A percentile compares a stretch with the other conserved stretches of the same genome.
Evolutionary conservation across 2,797 vertebrate species (phyloP).

Genomic region (Hephaestus fuliginosus): DNA sequence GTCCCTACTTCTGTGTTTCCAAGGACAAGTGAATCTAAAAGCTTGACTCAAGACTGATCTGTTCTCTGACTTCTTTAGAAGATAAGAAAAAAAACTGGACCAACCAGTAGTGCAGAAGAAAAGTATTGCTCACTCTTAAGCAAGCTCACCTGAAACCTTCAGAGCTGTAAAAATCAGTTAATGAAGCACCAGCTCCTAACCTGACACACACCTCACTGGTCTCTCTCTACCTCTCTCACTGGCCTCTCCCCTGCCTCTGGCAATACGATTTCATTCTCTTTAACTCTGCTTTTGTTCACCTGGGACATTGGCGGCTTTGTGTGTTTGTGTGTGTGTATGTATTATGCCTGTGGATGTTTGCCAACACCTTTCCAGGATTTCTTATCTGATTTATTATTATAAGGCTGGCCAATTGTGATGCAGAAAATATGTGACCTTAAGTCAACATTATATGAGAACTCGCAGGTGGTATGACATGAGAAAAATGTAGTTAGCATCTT

Average conservation of each 20-base stretch:
- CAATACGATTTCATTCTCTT: constrained; percentile 23
- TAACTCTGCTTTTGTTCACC: constrained; percentile 52
- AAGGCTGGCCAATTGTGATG: background rate
- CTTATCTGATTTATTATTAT: background rate
- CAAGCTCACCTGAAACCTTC: constrained; percentile 10
- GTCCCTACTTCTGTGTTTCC: background rate
- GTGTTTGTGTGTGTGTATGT: constrained; percentile 19
- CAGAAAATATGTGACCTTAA: background rate
- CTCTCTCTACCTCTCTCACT: constrained; percentile 14
- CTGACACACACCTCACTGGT: constrained; percentile 34
- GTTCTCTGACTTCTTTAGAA: background rate
- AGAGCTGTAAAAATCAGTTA: constrained; percentile 74
- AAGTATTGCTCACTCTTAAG: background rate
- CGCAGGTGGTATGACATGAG: background rate
- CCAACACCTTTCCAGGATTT: constrained; percentile 19
- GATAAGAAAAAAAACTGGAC: constrained; percentile 47
- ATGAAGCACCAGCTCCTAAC: constrained; percentile 68
- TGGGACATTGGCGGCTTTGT: constrained; percentile 5
- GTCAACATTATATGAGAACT: background rate
- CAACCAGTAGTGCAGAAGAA: constrained; percentile 47
- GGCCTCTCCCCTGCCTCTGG: constrained; percentile 58
- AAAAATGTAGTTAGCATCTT: background rate
- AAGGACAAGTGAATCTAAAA: background rate
- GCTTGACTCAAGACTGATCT: background rate
- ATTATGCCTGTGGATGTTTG: constrained; percentile 34